phyloP scores from a whole-genome alignment of 2,888 invertebrate genomes.

The Tetragonisca angustula region DNA sequence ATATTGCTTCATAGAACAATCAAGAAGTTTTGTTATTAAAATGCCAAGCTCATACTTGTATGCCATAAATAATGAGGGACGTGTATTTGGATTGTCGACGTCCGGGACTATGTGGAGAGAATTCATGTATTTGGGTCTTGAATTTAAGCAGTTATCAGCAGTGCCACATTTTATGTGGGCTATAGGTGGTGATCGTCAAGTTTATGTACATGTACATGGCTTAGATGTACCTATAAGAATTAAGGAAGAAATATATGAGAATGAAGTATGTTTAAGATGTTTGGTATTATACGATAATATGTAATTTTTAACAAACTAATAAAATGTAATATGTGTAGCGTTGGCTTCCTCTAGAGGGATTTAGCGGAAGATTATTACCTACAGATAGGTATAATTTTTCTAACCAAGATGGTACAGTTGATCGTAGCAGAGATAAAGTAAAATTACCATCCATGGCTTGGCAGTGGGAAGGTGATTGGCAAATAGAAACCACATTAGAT shows the following conservation, averaged over 20 bases:
- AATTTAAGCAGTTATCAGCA: slow-evolving; percentile 95
- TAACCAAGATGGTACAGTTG: slow-evolving; percentile 91
- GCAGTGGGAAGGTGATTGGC: slow-evolving; percentile 99
- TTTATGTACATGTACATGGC: slow-evolving; percentile 95
- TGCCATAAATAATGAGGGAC: slow-evolving; percentile 94
- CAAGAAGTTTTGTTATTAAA: slow-evolving; percentile 20
- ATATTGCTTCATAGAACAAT: slow-evolving; percentile 14
- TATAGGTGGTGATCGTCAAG: slow-evolving; percentile 95
- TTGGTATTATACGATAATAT: neutral
- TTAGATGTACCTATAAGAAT: slow-evolving; percentile 95
- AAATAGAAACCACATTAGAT: slow-evolving; percentile 92
- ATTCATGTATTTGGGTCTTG: slow-evolving; percentile 93
- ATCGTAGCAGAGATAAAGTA: slow-evolving; percentile 92
- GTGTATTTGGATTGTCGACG: slow-evolving; percentile 93
- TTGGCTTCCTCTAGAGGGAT: slow-evolving; percentile 96
- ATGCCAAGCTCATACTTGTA: slow-evolving; percentile 92
- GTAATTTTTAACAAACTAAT: slow-evolving; percentile 4
- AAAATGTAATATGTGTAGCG: slow-evolving; percentile 85
- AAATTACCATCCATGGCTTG: slow-evolving; percentile 96
- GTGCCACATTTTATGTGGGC: slow-evolving; percentile 96
- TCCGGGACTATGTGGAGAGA: slow-evolving; percentile 94
- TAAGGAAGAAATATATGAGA: slow-evolving; percentile 96
- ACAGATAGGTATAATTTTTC: slow-evolving; percentile 96
- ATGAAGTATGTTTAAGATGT: slow-evolving; percentile 87
- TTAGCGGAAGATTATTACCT: slow-evolving; percentile 92